These are phyloP conservation scores for Parascotia fuliginaria DNA, from an alignment of 2,888 invertebrate genomes.

Conservation along the genomic window DNA sequence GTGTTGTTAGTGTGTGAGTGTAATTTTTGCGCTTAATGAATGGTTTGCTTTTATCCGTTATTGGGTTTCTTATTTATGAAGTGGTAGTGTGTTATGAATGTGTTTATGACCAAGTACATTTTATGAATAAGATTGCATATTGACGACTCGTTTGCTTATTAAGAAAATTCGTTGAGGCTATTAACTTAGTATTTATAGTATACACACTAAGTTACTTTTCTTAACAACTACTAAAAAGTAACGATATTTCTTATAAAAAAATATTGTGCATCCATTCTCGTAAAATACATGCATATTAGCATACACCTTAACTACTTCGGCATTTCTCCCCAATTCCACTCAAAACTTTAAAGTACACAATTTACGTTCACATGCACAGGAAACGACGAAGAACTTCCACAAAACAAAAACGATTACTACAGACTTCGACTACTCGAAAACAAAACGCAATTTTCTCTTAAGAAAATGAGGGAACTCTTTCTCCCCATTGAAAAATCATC, in stretches of 20 bases:
- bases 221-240: too few species aligned
- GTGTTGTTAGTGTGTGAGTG: conserved; percentile 77
- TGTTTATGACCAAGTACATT: not conserved
- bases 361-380: conserved; percentile 80
- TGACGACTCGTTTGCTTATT: too few species aligned
- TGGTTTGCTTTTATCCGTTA: conserved; percentile 43
- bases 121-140: too few species aligned
- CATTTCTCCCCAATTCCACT: conserved; percentile 69
- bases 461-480: conserved; percentile 87
- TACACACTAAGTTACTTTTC: too few species aligned
- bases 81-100: not conserved
- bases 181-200: too few species aligned
- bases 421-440: conserved; percentile 86
- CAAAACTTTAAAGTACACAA: conserved; percentile 80
- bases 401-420: conserved; percentile 85
- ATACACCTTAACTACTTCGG: conserved; percentile 67
- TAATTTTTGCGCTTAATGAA: conserved; percentile 68
- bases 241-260: not conserved
- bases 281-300: conserved; percentile 46
- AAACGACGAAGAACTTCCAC: conserved; percentile 72
- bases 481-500: conserved; percentile 87
- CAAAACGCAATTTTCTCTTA: conserved; percentile 87
- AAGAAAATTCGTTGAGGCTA: too few species aligned
- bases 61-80: conserved; percentile 14
- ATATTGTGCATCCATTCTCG: too few species aligned